Conservation (phyloP, 2,797 vertebrate genomes). For the Selene dorsalis region DNA sequence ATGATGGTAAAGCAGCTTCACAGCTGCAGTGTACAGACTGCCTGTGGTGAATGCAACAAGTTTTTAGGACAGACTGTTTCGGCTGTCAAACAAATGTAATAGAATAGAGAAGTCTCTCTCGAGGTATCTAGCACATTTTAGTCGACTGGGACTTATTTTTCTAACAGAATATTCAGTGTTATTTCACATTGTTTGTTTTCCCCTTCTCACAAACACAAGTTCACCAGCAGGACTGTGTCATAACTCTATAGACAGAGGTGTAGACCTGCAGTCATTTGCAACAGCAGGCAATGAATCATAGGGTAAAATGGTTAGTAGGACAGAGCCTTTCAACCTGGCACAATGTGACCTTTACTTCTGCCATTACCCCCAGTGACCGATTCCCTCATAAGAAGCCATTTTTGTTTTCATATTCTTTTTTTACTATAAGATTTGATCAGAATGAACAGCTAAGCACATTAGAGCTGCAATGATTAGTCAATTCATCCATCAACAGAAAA, state of each 20-base stretch:
- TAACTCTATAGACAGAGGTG: background rate
- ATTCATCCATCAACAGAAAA: background rate
- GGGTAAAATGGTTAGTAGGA: background rate
- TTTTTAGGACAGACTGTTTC: constrained; percentile 2
- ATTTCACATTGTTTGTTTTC: background rate
- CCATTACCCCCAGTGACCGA: too few species aligned
- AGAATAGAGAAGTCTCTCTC: background rate
- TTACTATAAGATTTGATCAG: background rate
- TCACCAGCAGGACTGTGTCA: background rate
- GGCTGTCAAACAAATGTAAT: constrained; percentile 13
- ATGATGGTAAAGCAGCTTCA: background rate
- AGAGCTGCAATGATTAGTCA: background rate
- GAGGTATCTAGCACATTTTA: background rate
- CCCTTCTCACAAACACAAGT: background rate
- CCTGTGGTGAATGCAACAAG: background rate
- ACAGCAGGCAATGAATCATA: background rate
- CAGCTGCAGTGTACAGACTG: background rate
- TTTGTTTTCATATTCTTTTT: background rate
- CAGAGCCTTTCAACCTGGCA: background rate
- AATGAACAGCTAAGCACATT: background rate
- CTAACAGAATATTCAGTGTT: background rate
- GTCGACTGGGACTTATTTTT: background rate
- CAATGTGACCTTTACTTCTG: background rate
- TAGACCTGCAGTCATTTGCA: background rate
- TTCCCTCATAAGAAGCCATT: background rate